These are phyloP conservation scores for Candoia aspera DNA, from an alignment of 2,113 vertebrate genomes.

Conservation along the genomic window DNA sequence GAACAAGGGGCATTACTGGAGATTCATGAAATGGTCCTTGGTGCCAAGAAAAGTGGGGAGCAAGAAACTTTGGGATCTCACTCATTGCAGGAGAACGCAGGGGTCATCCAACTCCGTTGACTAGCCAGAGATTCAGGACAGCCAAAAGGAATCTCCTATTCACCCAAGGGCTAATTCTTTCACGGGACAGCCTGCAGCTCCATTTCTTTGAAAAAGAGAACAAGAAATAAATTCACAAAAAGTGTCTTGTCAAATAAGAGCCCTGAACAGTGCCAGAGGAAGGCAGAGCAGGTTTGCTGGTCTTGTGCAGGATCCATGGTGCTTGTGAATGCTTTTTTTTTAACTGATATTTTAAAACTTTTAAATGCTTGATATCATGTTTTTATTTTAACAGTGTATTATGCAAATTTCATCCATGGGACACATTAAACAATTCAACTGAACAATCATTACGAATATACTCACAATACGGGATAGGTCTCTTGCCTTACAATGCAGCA, in stretches of 20 bases:
- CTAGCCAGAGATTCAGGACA: not conserved
- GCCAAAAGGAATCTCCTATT: not conserved
- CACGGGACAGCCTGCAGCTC: not conserved
- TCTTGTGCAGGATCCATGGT: not conserved
- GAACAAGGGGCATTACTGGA: not conserved
- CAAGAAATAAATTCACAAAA: not conserved
- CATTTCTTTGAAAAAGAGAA: not conserved
- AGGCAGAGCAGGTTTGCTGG: not conserved
- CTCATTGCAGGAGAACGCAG: not conserved
- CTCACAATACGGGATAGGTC: not conserved
- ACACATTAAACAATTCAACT: not conserved
- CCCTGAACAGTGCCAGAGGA: not conserved
- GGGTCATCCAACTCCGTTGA: not conserved
- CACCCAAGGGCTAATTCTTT: not conserved
- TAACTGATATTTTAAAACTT: not conserved
- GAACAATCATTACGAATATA: not conserved
- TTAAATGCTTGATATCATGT: not conserved
- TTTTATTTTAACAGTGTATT: not conserved
- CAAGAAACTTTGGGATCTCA: not conserved
- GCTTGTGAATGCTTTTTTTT: not conserved
- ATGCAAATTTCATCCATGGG: not conserved
- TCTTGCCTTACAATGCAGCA: not conserved
- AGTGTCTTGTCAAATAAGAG: not conserved
- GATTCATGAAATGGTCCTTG: not conserved
- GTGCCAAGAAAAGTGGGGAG: not conserved